phyloP scores from a whole-genome alignment of 2,888 invertebrate species.

The Myathropa florea region DNA sequence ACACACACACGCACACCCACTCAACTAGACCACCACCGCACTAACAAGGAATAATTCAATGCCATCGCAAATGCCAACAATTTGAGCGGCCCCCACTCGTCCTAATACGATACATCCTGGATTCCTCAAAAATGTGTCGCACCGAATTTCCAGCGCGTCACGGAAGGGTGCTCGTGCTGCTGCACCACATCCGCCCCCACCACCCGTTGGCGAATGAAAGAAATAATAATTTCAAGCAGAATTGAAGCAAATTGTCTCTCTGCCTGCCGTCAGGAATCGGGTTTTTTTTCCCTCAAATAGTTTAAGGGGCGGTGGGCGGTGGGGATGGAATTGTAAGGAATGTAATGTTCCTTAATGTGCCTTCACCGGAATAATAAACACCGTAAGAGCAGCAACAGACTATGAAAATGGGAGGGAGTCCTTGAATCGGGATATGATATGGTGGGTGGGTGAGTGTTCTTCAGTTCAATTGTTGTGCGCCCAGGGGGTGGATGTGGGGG shows the following conservation, averaged over 20 bases:
- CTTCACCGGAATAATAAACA: slow-evolving; percentile 45
- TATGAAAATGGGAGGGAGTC: neutral
- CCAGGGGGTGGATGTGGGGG: neutral
- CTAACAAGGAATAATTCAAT: slow-evolving; percentile 59
- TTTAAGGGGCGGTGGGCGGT: neutral
- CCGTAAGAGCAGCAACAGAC: slow-evolving; percentile 5
- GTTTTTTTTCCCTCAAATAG: slow-evolving; percentile 22
- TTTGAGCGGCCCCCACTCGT: slow-evolving; percentile 31
- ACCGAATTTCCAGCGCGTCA: slow-evolving; percentile 24
- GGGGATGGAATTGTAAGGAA: slow-evolving; percentile 28
- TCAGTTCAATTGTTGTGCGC: slow-evolving; percentile 12
- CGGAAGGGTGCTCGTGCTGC: slow-evolving; percentile 42
- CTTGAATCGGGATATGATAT: slow-evolving; percentile 26
- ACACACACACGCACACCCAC: neutral
- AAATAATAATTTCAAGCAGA: slow-evolving; percentile 42
- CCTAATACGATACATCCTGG: slow-evolving; percentile 22
- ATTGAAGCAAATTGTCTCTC: slow-evolving; percentile 58
- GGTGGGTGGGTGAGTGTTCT: slow-evolving; percentile 11
- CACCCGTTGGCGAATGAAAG: slow-evolving; percentile 24
- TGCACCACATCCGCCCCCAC: neutral
- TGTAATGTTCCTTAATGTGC: slow-evolving; percentile 53
- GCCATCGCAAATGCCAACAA: slow-evolving; percentile 51
- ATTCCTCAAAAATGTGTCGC: slow-evolving; percentile 27
- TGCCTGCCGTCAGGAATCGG: slow-evolving; percentile 33
- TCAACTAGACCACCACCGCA: slow-evolving; percentile 20